These are phyloP conservation scores for Columba janthina DNA, from an alignment of 2,113 vertebrate species.

Conservation along the genomic window DNA sequence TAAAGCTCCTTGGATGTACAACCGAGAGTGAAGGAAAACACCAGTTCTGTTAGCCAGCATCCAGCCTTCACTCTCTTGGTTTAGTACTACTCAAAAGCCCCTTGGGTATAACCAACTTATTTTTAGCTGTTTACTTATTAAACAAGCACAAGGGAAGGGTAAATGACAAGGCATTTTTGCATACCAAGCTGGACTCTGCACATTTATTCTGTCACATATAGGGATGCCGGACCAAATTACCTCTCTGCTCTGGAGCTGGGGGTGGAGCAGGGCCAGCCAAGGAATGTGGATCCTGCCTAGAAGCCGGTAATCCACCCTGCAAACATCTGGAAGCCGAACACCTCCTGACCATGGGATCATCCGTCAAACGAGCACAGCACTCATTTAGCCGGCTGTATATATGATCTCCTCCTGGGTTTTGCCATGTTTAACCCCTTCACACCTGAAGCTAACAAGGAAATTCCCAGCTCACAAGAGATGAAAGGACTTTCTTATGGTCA, in stretches of 20 bases:
- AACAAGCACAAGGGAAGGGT: neutral
- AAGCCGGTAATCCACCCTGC: neutral
- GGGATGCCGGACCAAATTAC: neutral
- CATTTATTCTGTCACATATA: neutral
- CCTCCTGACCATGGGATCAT: neutral
- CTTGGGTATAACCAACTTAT: constrained; percentile 22
- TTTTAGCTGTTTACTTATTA: constrained; percentile 50
- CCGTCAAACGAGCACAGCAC: neutral
- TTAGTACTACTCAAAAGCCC: neutral
- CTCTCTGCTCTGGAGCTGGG: neutral
- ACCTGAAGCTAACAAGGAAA: neutral
- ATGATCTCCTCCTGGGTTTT: neutral
- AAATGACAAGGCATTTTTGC: neutral
- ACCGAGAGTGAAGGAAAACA: neutral
- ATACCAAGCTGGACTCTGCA: neutral
- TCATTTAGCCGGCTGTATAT: neutral
- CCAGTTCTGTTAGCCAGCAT: neutral
- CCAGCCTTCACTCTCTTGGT: neutral
- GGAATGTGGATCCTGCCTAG: neutral
- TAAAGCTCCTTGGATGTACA: neutral
- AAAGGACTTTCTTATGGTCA: neutral
- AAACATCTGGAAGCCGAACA: neutral
- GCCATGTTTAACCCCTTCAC: neutral
- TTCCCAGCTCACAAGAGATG: neutral
- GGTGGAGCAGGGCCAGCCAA: neutral